phyloP scores from a whole-genome alignment of 2,113 vertebrate genomes.

The Tiliqua scincoides region DNA sequence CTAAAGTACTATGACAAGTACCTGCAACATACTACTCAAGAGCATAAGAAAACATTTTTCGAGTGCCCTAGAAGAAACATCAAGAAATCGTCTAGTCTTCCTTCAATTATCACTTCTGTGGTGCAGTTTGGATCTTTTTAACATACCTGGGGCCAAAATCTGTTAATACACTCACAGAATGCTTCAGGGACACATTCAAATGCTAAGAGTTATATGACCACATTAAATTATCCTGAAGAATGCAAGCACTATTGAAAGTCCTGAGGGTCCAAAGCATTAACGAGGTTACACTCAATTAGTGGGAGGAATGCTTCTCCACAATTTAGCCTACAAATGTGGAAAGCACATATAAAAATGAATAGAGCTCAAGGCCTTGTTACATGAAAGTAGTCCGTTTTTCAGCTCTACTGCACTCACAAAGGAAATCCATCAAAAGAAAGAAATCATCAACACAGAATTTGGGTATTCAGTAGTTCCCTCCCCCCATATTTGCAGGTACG shows the following conservation, averaged over 20 bases:
- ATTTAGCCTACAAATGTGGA: slow-evolving; percentile 38
- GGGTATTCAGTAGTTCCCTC: too few relatives aligned
- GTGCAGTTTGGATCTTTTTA: slow-evolving; percentile 22
- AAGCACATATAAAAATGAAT: slow-evolving; percentile 47
- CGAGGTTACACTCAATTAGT: slow-evolving; percentile 57
- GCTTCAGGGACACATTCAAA: slow-evolving; percentile 50
- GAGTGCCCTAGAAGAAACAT: slow-evolving; percentile 49
- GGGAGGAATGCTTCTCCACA: slow-evolving; percentile 30
- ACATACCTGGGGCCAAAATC: slow-evolving; percentile 31
- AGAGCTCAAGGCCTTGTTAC: not conserved
- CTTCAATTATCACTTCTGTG: slow-evolving; percentile 55
- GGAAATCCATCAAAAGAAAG: not conserved
- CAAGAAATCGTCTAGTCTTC: slow-evolving; percentile 40
- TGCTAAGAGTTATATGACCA: slow-evolving; percentile 22
- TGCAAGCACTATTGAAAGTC: slow-evolving; percentile 45
- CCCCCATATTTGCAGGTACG: too few relatives aligned
- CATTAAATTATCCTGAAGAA: slow-evolving; percentile 55
- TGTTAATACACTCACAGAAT: slow-evolving; percentile 47
- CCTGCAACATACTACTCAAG: slow-evolving; percentile 41
- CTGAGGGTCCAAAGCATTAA: slow-evolving; percentile 42
- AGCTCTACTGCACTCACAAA: slow-evolving; percentile 10
- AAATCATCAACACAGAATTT: too few relatives aligned
- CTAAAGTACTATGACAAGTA: slow-evolving; percentile 41
- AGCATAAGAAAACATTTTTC: slow-evolving; percentile 29
- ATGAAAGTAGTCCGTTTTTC: not conserved